phyloP scores from a whole-genome alignment of 2,797 vertebrate species.

The Apodemus agrarius region DNA sequence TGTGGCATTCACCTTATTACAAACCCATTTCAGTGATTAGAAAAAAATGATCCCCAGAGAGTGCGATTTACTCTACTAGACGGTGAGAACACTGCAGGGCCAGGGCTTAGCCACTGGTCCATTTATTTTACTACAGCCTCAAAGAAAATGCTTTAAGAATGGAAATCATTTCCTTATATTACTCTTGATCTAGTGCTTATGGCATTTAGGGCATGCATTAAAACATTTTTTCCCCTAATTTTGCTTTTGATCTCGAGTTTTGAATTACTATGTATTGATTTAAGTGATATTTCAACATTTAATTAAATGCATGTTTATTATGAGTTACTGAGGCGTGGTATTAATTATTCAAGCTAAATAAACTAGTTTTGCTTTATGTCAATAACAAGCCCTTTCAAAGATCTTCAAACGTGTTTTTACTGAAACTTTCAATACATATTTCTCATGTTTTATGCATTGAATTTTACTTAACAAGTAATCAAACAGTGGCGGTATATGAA shows the following conservation, averaged over 20 bases:
- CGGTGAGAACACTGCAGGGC: not conserved
- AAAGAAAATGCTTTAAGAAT: constrained; percentile 66
- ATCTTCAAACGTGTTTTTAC: constrained; percentile 74
- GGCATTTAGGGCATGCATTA: constrained; percentile 73
- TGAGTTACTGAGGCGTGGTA: constrained; percentile 81
- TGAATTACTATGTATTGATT: constrained; percentile 79
- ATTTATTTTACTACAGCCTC: constrained; percentile 58
- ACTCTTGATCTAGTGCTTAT: constrained; percentile 53
- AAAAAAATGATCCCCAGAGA: constrained; percentile 24
- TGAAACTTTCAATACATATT: constrained; percentile 74
- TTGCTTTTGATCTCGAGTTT: constrained; percentile 74
- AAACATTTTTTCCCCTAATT: constrained; percentile 72
- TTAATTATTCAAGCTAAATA: constrained; percentile 83
- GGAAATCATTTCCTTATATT: constrained; percentile 59
- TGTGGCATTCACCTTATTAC: not conserved
- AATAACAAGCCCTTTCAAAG: constrained; percentile 82
- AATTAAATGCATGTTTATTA: constrained; percentile 83
- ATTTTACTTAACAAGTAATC: constrained; percentile 73
- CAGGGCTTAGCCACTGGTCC: not conserved
- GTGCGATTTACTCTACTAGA: constrained; percentile 6
- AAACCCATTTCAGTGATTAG: constrained; percentile 60
- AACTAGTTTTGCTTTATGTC: constrained; percentile 80
- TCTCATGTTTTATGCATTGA: constrained; percentile 78
- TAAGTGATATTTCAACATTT: constrained; percentile 83
- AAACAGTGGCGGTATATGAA: constrained; percentile 49